phyloP scores from a whole-genome alignment of 2,888 invertebrate species.

The Ectemnius cavifrons region DNA sequence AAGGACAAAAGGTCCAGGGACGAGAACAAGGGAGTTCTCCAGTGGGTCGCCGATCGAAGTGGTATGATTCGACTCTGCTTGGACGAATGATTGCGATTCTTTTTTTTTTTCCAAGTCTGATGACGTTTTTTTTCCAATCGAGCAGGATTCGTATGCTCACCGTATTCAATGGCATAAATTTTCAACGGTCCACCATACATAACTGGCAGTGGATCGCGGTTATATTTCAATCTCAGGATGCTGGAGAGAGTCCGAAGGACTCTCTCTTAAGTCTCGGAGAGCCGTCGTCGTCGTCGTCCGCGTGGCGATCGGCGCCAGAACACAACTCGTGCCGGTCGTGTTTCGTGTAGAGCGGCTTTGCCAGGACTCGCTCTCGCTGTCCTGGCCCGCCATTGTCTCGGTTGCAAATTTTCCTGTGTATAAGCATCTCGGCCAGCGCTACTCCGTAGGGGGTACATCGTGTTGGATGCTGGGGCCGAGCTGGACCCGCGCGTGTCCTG shows the following conservation, averaged over 20 bases:
- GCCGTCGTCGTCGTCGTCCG: slow-evolving; percentile 19
- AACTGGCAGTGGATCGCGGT: slow-evolving; percentile 66
- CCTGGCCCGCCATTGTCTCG: slow-evolving; percentile 72
- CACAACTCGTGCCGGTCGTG: slow-evolving; percentile 75
- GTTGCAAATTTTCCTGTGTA: slow-evolving; percentile 76
- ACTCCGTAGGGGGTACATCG: slow-evolving; percentile 69
- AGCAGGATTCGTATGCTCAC: too few species aligned
- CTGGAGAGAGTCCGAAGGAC: not conserved
- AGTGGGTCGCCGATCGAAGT: too few species aligned
- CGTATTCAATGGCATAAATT: slow-evolving; percentile 53
- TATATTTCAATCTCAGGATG: slow-evolving; percentile 74
- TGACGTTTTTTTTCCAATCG: too few species aligned
- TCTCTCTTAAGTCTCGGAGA: too few species aligned
- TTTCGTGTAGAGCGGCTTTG: slow-evolving; percentile 58
- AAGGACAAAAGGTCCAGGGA: too few species aligned
- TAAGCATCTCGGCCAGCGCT: slow-evolving; percentile 53
- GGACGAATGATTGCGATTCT: too few species aligned
- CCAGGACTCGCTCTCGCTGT: slow-evolving; percentile 24
- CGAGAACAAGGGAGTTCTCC: too few species aligned
- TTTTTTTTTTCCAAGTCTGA: too few species aligned
- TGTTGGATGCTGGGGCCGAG: slow-evolving; percentile 24
- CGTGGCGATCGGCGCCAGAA: slow-evolving; percentile 72
- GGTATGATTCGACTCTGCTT: too few species aligned
- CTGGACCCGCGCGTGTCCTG: slow-evolving; percentile 44
- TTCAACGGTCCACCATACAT: slow-evolving; percentile 59